Conservation (phyloP, 2,797 vertebrate species). For the Poecile montanus region DNA sequence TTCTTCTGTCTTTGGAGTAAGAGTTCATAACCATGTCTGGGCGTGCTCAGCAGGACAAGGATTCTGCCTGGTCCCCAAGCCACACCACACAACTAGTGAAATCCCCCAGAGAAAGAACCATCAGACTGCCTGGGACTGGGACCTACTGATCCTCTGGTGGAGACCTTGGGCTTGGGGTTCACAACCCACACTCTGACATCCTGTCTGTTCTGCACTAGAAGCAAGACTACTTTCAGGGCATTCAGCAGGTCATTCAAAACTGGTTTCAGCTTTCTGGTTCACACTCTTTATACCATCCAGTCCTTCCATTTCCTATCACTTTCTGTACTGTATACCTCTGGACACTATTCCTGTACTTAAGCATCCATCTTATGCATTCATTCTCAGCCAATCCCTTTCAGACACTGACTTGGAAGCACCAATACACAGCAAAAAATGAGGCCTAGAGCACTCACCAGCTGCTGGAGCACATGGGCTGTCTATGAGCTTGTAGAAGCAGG, state of each 20-base stretch:
- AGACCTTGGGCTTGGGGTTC: not conserved
- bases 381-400: not conserved
- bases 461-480: not conserved
- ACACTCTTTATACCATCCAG: not conserved
- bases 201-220: not conserved
- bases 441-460: not conserved
- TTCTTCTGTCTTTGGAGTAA: not conserved
- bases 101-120: not conserved
- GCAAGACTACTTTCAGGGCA: not conserved
- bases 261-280: not conserved
- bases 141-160: not conserved
- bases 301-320: not conserved
- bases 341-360: not conserved
- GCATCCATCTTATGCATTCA: not conserved
- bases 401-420: not conserved
- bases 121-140: not conserved
- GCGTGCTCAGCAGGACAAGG: not conserved
- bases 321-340: not conserved
- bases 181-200: accelerated
- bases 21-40: not conserved
- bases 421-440: not conserved
- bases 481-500: not conserved
- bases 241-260: not conserved
- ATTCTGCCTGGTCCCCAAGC: not conserved
- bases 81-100: not conserved